Conservation (phyloP, 1,140 invertebrate species). For the Patella vulgata region DNA sequence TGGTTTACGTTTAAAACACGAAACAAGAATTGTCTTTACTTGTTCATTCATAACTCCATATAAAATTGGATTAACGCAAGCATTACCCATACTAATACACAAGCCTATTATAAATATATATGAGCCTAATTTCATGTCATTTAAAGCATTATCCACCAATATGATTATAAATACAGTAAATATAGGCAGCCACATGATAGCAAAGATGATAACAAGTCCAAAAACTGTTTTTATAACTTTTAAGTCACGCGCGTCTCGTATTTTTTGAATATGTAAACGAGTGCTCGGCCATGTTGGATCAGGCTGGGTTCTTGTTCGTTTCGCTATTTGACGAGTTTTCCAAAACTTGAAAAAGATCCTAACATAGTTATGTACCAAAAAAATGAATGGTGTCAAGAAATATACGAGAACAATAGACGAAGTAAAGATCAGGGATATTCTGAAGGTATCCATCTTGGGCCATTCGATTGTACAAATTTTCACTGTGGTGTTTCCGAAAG, state of each 20-base stretch:
- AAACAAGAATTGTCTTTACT: conserved; percentile 8
- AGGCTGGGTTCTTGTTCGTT: not conserved
- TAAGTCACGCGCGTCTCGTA: conserved; percentile 30
- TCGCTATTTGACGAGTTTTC: conserved; percentile 27
- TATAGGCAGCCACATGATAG: conserved; percentile 54
- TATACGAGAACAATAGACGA: conserved; percentile 23
- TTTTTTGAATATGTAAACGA: conserved; percentile 4
- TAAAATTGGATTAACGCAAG: conserved; percentile 49
- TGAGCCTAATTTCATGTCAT: conserved; percentile 36
- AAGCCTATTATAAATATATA: conserved; percentile 36
- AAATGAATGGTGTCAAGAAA: conserved; percentile 43
- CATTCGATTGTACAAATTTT: conserved; percentile 52
- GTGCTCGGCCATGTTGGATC: not conserved
- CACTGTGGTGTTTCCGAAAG: conserved; percentile 22
- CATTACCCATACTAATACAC: conserved; percentile 41
- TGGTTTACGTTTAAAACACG: not conserved
- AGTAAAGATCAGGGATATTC: conserved; percentile 36
- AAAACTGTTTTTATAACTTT: conserved; percentile 47
- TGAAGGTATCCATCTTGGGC: conserved; percentile 32
- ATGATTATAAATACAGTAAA: conserved; percentile 45
- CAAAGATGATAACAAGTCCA: conserved; percentile 44
- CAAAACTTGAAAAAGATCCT: conserved; percentile 45
- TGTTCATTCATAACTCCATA: conserved; percentile 48
- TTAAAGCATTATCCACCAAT: conserved; percentile 25
- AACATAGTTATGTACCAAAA: conserved; percentile 46